A percentile compares a stretch with the other conserved stretches of the same genome.
Conservation (phyloP, 2,888 invertebrate genomes). For the Salticus scenicus region DNA sequence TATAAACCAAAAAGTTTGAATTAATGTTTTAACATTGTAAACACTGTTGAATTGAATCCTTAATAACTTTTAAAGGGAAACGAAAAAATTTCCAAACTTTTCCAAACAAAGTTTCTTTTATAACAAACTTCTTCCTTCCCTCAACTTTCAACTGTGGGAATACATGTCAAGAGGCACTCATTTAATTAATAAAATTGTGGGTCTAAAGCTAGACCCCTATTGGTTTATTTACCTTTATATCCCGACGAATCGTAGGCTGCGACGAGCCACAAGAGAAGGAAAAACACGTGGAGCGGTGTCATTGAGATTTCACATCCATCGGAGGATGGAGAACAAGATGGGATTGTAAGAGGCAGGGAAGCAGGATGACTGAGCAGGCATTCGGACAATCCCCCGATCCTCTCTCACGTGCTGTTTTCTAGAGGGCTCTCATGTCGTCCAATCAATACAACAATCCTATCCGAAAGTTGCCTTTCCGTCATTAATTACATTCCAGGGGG, state of each 20-base stretch:
- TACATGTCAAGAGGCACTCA: too few species aligned
- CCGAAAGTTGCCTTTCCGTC: slow-evolving; percentile 44
- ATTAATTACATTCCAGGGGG: slow-evolving; percentile 59
- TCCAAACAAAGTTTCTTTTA: too few species aligned
- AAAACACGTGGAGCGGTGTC: slow-evolving; percentile 55
- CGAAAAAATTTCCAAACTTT: too few species aligned
- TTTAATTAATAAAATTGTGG: too few species aligned
- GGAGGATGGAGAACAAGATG: slow-evolving; percentile 51
- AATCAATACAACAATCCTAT: slow-evolving; percentile 61
- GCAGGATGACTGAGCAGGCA: slow-evolving; percentile 66
- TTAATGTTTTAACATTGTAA: too few species aligned
- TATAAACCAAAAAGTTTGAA: too few species aligned
- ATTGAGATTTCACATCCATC: slow-evolving; percentile 47
- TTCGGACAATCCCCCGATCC: slow-evolving; percentile 42
- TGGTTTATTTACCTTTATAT: slow-evolving; percentile 67
- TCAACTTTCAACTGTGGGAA: too few species aligned
- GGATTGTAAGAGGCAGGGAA: slow-evolving; percentile 50
- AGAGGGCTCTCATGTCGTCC: slow-evolving; percentile 61
- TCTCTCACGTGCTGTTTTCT: slow-evolving; percentile 26
- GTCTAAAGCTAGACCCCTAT: slow-evolving; percentile 32
- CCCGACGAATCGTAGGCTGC: slow-evolving; percentile 63
- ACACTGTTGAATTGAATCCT: too few species aligned
- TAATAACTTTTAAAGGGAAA: too few species aligned
- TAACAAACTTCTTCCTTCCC: too few species aligned
- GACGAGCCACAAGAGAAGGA: slow-evolving; percentile 18